These are phyloP conservation scores for Drosophila neonasuta DNA, from an alignment of 2,888 invertebrate species.

Conservation along the genomic window DNA sequence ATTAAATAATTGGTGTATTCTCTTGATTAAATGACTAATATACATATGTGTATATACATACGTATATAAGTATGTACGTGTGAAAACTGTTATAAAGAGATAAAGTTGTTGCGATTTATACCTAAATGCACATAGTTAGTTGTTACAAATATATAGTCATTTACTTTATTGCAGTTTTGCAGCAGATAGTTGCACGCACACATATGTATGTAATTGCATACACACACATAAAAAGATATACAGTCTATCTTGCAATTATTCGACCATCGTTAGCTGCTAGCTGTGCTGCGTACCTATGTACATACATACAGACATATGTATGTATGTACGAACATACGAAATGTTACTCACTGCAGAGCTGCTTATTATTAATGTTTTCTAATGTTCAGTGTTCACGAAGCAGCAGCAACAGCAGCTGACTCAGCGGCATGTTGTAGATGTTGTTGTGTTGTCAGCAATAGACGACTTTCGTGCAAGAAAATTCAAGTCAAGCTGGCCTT, in stretches of 20 bases:
- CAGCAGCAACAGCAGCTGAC: constrained; percentile 17
- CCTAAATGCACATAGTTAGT: background rate
- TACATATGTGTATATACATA: background rate
- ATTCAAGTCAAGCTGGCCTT: constrained; percentile 13
- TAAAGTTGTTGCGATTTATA: background rate
- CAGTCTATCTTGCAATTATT: constrained; percentile 27
- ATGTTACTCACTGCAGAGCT: constrained; percentile 8
- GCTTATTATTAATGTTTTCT: constrained; percentile 11
- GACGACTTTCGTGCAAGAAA: constrained; percentile 10
- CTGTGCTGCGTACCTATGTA: background rate
- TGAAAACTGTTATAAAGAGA: background rate
- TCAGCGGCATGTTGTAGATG: constrained; percentile 7
- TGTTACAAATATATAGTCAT: background rate
- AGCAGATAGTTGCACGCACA: constrained; percentile 5
- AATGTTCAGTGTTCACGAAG: constrained; percentile 4
- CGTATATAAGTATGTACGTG: background rate
- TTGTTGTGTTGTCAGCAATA: constrained; percentile 1
- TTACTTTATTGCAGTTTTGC: constrained; percentile 4
- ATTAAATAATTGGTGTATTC: constrained; percentile 18
- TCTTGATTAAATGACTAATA: constrained; percentile 15
- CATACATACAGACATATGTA: constrained; percentile 2
- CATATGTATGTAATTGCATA: constrained; percentile 1
- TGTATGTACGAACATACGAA: background rate
- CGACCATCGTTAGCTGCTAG: background rate
- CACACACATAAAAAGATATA: constrained; percentile 1